These are phyloP conservation scores for Anseranas semipalmata DNA, from an alignment of 2,113 vertebrate genomes.

Conservation along the genomic window DNA sequence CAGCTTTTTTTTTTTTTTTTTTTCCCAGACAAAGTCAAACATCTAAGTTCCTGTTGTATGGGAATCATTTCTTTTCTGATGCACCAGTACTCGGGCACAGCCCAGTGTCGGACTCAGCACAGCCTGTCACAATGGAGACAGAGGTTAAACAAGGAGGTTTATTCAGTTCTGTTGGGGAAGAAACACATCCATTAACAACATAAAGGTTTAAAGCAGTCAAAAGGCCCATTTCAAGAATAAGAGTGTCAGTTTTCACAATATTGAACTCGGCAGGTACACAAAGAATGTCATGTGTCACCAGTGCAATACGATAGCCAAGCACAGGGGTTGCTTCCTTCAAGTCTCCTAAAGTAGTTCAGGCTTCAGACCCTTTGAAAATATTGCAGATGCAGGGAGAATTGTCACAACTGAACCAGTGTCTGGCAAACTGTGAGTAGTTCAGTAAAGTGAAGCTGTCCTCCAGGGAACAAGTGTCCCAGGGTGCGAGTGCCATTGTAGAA, in stretches of 20 bases:
- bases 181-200: conserved; percentile 59
- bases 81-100: not conserved
- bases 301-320: conserved; percentile 29
- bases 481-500: conserved; percentile 40
- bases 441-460: conserved; percentile 52
- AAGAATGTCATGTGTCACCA: conserved; percentile 53
- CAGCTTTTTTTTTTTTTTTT: conserved; percentile 51
- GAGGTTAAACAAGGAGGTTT: conserved; percentile 71
- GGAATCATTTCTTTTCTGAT: conserved; percentile 43
- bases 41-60: conserved; percentile 50
- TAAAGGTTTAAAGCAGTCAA: conserved; percentile 57
- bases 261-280: conserved; percentile 68
- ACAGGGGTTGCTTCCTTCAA: conserved; percentile 54
- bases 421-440: not conserved
- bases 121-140: conserved; percentile 17
- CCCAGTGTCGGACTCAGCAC: not conserved
- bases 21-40: conserved; percentile 54
- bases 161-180: conserved; percentile 61
- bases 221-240: conserved; percentile 68
- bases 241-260: conserved; percentile 59
- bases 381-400: conserved; percentile 48
- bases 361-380: conserved; percentile 57
- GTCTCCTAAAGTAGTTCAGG: conserved; percentile 51
- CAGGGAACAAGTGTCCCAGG: conserved; percentile 36
- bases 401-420: conserved; percentile 52